Conservation (phyloP, 2,888 invertebrate species). For the Ochropacha duplaris region DNA sequence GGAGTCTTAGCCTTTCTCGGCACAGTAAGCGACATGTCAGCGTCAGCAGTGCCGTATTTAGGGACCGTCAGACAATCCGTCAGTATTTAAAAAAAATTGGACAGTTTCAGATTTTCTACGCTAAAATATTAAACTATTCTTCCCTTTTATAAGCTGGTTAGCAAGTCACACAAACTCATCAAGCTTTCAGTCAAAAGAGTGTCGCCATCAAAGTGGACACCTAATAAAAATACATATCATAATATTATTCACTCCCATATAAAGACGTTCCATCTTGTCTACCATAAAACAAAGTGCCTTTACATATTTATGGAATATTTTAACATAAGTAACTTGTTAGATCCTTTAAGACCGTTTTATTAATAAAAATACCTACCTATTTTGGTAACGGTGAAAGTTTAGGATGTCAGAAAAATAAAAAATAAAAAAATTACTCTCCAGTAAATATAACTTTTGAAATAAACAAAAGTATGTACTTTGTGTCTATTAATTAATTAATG, state of each 20-base stretch:
- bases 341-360: background rate
- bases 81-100: no score
- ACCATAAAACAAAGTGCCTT: conserved; percentile 5
- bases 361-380: background rate
- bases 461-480: no score
- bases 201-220: background rate
- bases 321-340: conserved; percentile 2
- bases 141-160: background rate
- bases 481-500: no score
- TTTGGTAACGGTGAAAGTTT: background rate
- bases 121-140: no score
- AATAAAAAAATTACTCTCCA: no score
- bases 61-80: no score
- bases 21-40: no score
- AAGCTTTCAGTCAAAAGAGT: background rate
- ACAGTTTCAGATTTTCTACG: no score
- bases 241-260: background rate
- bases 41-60: no score
- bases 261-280: background rate
- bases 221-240: background rate
- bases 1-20: no score
- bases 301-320: conserved; percentile 6
- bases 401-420: background rate
- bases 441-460: no score
- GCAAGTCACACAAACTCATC: background rate